Evolutionary conservation across 2,113 vertebrate genomes (phyloP).

Genomic region (Notiomystis cincta): DNA sequence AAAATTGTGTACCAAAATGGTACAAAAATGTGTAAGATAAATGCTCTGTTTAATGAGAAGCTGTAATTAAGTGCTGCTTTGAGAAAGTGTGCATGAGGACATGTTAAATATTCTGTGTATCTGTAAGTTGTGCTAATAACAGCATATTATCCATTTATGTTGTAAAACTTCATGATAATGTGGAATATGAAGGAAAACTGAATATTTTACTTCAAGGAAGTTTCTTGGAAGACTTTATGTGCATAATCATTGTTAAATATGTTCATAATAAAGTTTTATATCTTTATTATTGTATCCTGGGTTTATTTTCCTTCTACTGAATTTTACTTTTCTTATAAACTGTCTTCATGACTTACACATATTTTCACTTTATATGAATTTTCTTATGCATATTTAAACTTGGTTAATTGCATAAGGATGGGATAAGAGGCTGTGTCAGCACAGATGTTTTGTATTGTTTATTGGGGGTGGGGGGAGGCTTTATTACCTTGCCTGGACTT

Average conservation of each 20-base stretch:
- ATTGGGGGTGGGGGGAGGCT: accelerated
- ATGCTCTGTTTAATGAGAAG: slow-evolving; percentile 32
- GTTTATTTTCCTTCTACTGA: not conserved
- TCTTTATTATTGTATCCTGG: not conserved
- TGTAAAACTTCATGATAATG: not conserved
- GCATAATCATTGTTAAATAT: slow-evolving; percentile 41
- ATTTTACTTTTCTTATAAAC: not conserved
- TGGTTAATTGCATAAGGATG: not conserved
- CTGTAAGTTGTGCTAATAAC: not conserved
- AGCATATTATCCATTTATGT: not conserved
- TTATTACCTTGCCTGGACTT: not conserved
- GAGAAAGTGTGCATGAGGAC: slow-evolving; percentile 34
- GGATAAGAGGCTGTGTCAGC: not conserved
- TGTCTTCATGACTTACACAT: not conserved
- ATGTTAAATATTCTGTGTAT: not conserved
- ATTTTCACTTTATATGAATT: not conserved
- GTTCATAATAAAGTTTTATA: slow-evolving; percentile 65
- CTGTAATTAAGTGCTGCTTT: slow-evolving; percentile 38
- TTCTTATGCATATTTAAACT: not conserved
- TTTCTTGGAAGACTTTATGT: slow-evolving; percentile 19
- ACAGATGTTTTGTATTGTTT: not conserved
- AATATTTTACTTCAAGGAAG: slow-evolving; percentile 32
- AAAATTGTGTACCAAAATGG: slow-evolving; percentile 34
- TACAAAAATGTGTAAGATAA: slow-evolving; percentile 48
- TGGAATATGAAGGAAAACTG: slow-evolving; percentile 8